Percentiles rank a stretch among this genome's conserved stretches.
These are phyloP conservation scores for Tubulanus polymorphus DNA, from an alignment of 2,888 invertebrate species.

Conservation along the genomic window DNA sequence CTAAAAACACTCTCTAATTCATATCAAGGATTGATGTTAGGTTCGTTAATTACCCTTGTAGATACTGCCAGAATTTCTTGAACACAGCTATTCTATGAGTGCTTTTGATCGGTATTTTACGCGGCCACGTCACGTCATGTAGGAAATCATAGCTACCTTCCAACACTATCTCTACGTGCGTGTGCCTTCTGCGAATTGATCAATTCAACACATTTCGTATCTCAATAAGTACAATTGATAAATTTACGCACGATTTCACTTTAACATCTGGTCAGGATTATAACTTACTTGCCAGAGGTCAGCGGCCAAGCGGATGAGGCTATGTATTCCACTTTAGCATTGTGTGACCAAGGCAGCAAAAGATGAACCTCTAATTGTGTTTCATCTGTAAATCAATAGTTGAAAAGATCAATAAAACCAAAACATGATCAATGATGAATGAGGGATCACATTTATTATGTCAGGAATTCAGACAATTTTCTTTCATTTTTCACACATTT, in stretches of 20 bases:
- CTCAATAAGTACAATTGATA: no score
- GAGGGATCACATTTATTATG: no score
- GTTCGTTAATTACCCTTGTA: slow-evolving; percentile 38
- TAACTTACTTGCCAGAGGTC: slow-evolving; percentile 34
- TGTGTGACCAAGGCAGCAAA: slow-evolving; percentile 69
- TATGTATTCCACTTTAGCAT: slow-evolving; percentile 67
- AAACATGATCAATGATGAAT: no score
- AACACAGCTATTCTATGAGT: slow-evolving; percentile 66
- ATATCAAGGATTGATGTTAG: not conserved
- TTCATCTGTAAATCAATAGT: slow-evolving; percentile 28
- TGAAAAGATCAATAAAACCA: no score
- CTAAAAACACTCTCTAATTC: not conserved
- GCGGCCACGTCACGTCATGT: slow-evolving; percentile 64
- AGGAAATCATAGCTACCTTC: slow-evolving; percentile 68
- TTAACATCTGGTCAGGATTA: not conserved
- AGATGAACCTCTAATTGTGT: slow-evolving; percentile 62
- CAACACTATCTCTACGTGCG: slow-evolving; percentile 44
- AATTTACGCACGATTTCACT: no score
- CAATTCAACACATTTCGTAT: no score
- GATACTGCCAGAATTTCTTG: slow-evolving; percentile 63
- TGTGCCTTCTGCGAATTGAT: slow-evolving; percentile 26
- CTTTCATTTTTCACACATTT: no score
- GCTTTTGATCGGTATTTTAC: slow-evolving; percentile 58
- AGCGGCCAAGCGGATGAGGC: slow-evolving; percentile 62
- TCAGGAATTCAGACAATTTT: no score